These are phyloP conservation scores for Planococcus citri DNA, from an alignment of 1,140 invertebrate species.

Conservation along the genomic window DNA sequence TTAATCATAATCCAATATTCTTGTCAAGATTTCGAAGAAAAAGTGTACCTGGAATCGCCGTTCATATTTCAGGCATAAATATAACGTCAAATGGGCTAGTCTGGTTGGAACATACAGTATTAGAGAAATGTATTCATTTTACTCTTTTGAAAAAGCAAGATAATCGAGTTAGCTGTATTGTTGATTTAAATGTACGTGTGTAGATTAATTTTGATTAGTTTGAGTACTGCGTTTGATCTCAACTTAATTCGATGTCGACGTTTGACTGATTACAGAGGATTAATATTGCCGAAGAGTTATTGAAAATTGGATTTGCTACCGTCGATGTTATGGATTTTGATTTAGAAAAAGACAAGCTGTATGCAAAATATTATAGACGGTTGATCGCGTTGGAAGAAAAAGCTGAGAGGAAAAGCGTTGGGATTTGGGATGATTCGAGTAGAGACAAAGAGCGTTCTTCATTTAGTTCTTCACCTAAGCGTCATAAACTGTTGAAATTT, in stretches of 20 bases:
- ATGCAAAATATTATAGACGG: neutral
- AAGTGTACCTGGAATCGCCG: neutral
- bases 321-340: constrained; percentile 10
- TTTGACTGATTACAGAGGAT: neutral
- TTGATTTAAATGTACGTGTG: neutral
- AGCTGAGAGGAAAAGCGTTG: constrained; percentile 1
- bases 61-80: neutral
- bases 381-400: neutral
- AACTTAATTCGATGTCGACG: neutral
- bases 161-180: neutral
- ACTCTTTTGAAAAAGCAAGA: neutral
- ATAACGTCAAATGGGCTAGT: neutral
- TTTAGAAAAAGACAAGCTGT: neutral
- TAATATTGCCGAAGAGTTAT: constrained; percentile 10
- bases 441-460: too few species aligned
- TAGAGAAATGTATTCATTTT: neutral
- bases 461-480: too few species aligned
- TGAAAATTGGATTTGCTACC: neutral
- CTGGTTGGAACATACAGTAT: neutral
- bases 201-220: too few species aligned
- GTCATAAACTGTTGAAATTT: too few species aligned
- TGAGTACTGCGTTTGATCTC: too few species aligned
- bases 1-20: neutral
- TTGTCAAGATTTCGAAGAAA: neutral
- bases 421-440: neutral